A percentile compares a stretch with the other conserved stretches of the same genome.
Evolutionary conservation across 2,113 vertebrate genomes (phyloP).

Genomic region (Andinoacara biseriatus): DNA sequence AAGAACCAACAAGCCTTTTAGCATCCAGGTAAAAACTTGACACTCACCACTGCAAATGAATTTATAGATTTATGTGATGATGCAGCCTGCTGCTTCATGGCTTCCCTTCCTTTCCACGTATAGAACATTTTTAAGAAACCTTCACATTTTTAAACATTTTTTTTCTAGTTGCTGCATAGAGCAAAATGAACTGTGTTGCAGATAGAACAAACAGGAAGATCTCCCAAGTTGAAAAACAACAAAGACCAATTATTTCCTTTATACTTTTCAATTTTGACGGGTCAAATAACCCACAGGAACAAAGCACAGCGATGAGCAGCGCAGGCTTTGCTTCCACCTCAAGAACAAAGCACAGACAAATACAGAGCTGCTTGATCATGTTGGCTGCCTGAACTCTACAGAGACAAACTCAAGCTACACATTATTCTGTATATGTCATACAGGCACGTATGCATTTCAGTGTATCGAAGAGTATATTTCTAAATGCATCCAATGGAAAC

Average conservation of each 20-base stretch:
- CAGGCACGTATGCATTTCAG: background rate
- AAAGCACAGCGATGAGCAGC: conserved; percentile 5
- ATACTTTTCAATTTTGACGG: conserved; percentile 51
- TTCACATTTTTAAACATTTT: background rate
- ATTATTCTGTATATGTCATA: background rate
- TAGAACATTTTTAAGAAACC: background rate
- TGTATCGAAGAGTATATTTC: background rate
- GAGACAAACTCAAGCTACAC: background rate
- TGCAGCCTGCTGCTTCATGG: background rate
- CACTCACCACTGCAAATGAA: background rate
- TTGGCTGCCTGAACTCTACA: conserved; percentile 33
- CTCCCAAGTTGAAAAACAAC: conserved; percentile 1
- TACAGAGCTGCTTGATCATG: conserved; percentile 33
- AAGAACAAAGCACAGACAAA: conserved; percentile 46
- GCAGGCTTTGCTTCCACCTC: conserved; percentile 26
- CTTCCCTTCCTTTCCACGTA: background rate
- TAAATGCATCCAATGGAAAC: background rate
- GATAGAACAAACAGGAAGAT: conserved; percentile 3
- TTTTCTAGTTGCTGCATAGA: background rate
- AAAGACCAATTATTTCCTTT: conserved; percentile 50
- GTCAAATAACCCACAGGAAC: conserved; percentile 6
- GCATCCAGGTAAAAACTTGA: background rate
- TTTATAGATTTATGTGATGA: background rate
- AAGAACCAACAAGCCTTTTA: background rate
- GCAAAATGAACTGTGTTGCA: background rate